Percentiles rank a stretch among this genome's conserved stretches.
phyloP scores from a whole-genome alignment of 2,113 vertebrate genomes.

The Protobothrops flavoviridis region DNA sequence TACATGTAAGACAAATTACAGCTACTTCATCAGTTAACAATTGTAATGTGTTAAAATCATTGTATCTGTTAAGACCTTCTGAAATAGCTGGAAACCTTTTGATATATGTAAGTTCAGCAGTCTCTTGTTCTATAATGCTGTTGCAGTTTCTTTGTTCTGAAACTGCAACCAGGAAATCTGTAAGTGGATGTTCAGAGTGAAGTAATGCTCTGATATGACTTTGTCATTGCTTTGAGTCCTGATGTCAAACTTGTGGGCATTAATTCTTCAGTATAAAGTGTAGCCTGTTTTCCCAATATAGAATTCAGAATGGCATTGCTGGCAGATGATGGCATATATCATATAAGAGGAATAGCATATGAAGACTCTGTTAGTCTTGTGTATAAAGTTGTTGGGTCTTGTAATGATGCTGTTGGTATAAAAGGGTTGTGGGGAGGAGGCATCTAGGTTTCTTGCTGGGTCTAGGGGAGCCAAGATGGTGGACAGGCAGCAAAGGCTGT shows the following conservation, averaged over 20 bases:
- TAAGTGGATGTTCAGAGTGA: background rate
- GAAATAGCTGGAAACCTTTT: background rate
- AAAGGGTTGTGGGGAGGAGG: background rate
- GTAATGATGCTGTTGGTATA: background rate
- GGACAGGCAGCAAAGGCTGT: too few relatives aligned
- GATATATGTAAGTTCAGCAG: background rate
- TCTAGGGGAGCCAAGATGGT: too few relatives aligned
- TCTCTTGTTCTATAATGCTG: background rate
- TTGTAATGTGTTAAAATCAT: background rate
- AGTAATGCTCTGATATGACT: background rate
- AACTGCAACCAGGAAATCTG: background rate
- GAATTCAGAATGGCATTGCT: background rate
- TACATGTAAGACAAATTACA: background rate
- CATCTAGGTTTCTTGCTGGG: background rate
- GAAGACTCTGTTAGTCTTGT: background rate
- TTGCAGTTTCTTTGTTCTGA: background rate
- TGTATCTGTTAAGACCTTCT: background rate
- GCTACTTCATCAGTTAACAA: background rate
- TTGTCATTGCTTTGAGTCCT: background rate
- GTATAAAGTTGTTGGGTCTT: background rate
- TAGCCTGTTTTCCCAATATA: background rate
- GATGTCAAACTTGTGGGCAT: background rate
- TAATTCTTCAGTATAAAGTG: background rate
- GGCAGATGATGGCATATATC: background rate
- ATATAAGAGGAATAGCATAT: background rate